Evolutionary conservation across 2,113 vertebrate species (phyloP), one percentile per base, ranked within the genome.

Genomic region (Porphyrio hochstetteri): DNA sequence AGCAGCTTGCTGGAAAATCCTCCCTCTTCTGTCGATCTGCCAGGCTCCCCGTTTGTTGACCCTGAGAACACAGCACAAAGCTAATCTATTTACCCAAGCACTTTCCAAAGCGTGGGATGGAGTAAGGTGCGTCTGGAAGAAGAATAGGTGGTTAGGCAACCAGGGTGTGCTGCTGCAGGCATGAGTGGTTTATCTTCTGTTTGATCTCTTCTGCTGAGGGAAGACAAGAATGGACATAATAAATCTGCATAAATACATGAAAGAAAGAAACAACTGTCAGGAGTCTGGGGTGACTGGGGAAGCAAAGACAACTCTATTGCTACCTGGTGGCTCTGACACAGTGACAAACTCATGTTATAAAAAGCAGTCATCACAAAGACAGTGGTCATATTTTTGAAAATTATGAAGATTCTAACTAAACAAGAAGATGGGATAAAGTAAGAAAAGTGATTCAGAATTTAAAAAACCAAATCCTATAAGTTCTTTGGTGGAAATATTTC

Each of bases 171-270:
- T 80, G 59, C 94, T 92, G 46, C 81, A 93, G 89, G 86, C 90
- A 55, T 11, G 59, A 90, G 52, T 23, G 68, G 44, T 86, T 95
- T 93, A 91, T 82, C 92, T 92, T 71, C 44, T 83, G 78, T 84
- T 94, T 94, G 76, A 94, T 92, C 86, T 93, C 56, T 85, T 65
- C 61, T 92, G 63, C 96, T 86, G 69, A 57, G 59, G 61, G 79
- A 88, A 95, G 79, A 64, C 90, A 85, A 94, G 88, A 95, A 96
- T 50, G 79, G 88, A 77, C 27, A 15, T 74, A 59, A 94, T 83
- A 88, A 77, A 93, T 92, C 82, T 61, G 53, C 65, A 70, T 53
- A 53, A 84, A 75, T 72, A 87, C 72, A 36, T 10, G 24, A 71
- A 93, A 63, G 77, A 75, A 86, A 48, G 36, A 67, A 69, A 33